phyloP scores from a whole-genome alignment of 2,113 vertebrate genomes.

The Corvus moneduloides region DNA sequence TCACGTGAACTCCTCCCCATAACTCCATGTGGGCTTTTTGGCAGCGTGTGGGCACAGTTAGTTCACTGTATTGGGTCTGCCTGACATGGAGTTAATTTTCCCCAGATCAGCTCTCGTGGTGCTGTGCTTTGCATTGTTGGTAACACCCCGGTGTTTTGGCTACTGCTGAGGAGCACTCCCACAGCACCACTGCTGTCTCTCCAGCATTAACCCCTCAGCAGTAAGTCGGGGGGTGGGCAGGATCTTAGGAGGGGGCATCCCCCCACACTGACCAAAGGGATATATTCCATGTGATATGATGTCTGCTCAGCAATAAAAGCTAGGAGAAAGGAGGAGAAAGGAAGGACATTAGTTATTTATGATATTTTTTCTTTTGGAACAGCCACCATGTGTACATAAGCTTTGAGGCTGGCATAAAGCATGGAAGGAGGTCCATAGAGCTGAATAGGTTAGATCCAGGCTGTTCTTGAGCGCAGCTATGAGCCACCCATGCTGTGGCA shows the following conservation, averaged over 20 bases:
- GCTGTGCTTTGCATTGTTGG: neutral
- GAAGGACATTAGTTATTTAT: neutral
- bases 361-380: neutral
- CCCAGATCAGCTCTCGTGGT: neutral
- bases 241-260: neutral
- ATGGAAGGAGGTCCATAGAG: neutral
- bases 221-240: accelerated
- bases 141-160: neutral
- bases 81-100: neutral
- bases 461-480: neutral
- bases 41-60: neutral
- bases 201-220: neutral
- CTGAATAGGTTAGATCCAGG: neutral
- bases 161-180: neutral
- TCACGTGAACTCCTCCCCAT: accelerated
- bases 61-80: neutral
- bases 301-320: neutral
- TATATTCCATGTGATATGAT: neutral
- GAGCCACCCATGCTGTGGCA: neutral
- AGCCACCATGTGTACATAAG: neutral
- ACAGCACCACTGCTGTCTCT: neutral
- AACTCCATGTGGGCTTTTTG: accelerated
- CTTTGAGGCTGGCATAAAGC: neutral
- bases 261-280: neutral
- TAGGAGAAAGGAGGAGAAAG: neutral